Evolutionary conservation across 2,113 vertebrate genomes (phyloP).

Genomic region (Vidua chalybeata): DNA sequence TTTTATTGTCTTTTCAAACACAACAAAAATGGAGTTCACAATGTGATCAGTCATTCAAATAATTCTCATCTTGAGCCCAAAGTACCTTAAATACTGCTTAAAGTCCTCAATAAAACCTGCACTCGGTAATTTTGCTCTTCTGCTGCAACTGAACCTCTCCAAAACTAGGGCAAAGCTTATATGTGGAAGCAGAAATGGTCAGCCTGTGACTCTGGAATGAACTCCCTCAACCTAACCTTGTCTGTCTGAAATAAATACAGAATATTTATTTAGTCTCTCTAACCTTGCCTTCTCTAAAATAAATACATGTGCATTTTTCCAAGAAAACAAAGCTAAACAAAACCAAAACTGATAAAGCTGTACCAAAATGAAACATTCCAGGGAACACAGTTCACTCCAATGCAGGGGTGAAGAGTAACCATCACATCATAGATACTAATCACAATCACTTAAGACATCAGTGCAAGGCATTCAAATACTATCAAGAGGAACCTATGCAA

Average conservation of each 20-base stretch:
- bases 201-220: background rate
- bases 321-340: background rate
- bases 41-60: background rate
- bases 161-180: background rate
- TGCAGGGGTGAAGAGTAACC: background rate
- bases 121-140: background rate
- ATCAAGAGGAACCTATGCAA: background rate
- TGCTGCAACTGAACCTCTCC: background rate
- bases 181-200: background rate
- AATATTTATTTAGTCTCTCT: background rate
- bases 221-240: background rate
- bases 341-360: background rate
- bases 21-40: background rate
- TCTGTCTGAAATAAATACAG: slow-evolving; percentile 7
- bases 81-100: background rate
- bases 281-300: background rate
- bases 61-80: background rate
- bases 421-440: background rate
- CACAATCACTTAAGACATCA: background rate
- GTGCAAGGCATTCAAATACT: background rate
- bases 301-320: background rate
- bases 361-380: background rate
- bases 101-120: background rate
- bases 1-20: background rate
- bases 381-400: background rate